phyloP scores from a whole-genome alignment of 2,113 vertebrate species.

The Microcebus murinus region DNA sequence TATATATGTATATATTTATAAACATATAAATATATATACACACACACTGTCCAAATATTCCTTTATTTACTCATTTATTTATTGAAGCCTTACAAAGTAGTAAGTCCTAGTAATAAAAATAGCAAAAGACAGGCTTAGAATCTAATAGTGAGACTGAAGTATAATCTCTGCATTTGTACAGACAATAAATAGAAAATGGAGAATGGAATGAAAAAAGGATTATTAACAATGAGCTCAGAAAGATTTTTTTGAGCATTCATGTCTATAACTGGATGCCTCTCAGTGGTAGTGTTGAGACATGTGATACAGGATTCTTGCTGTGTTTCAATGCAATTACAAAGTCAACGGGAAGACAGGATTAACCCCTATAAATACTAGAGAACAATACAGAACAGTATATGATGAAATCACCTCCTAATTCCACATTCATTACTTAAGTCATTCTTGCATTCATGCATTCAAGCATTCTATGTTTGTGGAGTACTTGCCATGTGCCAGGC shows the following conservation, averaged over 20 bases:
- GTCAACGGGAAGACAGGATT: conserved; percentile 10
- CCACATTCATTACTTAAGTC: not conserved
- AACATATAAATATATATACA: not conserved
- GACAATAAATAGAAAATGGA: not conserved
- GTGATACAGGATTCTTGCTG: not conserved
- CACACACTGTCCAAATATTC: not conserved
- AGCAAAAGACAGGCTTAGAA: not conserved
- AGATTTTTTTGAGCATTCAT: not conserved
- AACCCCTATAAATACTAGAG: not conserved
- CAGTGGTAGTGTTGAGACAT: not conserved
- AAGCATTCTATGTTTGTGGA: not conserved
- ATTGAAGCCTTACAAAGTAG: not conserved
- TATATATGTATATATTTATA: not conserved
- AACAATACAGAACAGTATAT: not conserved
- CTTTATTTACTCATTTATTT: not conserved
- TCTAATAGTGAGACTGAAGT: not conserved
- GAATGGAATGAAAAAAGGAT: not conserved
- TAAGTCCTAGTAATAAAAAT: conserved; percentile 14
- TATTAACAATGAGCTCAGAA: not conserved
- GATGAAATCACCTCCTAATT: not conserved
- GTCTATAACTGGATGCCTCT: not conserved
- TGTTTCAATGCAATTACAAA: not conserved
- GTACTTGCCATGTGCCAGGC: not conserved
- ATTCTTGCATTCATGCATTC: not conserved
- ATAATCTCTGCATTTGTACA: not conserved